Conservation (phyloP, 2,888 invertebrate genomes). For the Tupiocoris notatus region DNA sequence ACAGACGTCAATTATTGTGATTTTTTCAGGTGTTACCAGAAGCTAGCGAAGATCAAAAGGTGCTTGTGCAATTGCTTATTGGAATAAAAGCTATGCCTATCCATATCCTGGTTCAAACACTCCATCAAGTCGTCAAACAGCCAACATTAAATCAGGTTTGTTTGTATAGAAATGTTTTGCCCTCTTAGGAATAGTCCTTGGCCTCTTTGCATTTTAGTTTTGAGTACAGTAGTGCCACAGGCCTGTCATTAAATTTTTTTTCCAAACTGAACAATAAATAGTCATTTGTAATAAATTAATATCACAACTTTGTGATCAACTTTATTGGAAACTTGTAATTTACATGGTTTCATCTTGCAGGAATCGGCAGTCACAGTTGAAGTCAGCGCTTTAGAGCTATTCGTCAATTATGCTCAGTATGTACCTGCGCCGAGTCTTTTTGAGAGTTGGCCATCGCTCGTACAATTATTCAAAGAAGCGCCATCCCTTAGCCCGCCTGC, state of each 20-base stretch:
- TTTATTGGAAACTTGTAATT: no score
- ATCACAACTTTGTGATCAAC: neutral
- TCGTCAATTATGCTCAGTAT: constrained; percentile 60
- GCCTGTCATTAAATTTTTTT: neutral
- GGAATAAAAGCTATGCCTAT: constrained; percentile 80
- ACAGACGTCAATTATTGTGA: neutral
- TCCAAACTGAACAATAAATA: neutral
- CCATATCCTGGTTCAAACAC: constrained; percentile 77
- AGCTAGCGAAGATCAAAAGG: constrained; percentile 68
- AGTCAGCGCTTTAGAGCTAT: constrained; percentile 77
- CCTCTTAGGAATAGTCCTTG: no score
- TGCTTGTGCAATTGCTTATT: constrained; percentile 74
- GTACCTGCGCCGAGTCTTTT: constrained; percentile 68
- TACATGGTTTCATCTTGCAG: no score
- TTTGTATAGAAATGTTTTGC: no score
- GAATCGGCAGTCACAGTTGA: constrained; percentile 65
- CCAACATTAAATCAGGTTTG: constrained; percentile 60
- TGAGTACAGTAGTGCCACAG: no score
- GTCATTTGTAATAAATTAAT: neutral
- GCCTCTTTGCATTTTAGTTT: no score
- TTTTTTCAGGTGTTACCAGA: constrained; percentile 61
- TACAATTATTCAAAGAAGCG: constrained; percentile 73
- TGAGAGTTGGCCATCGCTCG: constrained; percentile 75
- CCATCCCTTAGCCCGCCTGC: constrained; percentile 70
- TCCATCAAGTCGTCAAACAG: constrained; percentile 77